Evolutionary conservation across 2,113 vertebrate genomes (phyloP), one percentile per base, ranked within the genome.

Genomic region (Elephantulus edwardii): DNA sequence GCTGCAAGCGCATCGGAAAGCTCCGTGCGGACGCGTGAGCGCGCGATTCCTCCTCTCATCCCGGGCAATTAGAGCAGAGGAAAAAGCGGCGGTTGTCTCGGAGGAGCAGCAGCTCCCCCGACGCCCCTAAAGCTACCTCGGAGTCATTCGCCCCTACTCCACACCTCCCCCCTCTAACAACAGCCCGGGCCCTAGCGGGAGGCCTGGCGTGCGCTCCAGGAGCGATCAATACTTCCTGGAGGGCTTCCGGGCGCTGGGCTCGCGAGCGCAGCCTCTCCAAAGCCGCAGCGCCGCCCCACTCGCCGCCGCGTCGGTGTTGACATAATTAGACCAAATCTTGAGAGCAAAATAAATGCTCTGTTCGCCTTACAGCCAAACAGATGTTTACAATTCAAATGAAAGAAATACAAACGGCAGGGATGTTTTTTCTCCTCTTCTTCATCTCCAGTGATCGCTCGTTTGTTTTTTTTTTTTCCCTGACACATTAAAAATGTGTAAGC

Each of bases 321-420:
- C 95, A 95, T 94, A 96, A 96, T 96, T 95, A 96, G 95, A 95
- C 93, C 79, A 93, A 95, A 94, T 95, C 95, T 94, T 94, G 93
- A 90, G 94, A 96, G 95, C 94, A 95, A 95, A 95, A 95, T 95
- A 92, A 95, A 92, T 96, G 96, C 84, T 96, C 95, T 96, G 96
- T 96, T 94, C 94, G 95, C 96, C 95, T 95, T 94, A 96, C 94
- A 96, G 96, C 96, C 95, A 96, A 96, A 96, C 96, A 95, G 96
- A 95, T 96, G 96, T 96, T 96, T 96, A 96, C 95, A 95, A 96
- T 95, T 96, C 95, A 96, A 96, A 96, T 96, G 95, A 95, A 96
- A 96, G 94, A 96, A 95, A 95, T 94, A 93, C 94, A 95, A 94
- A 96, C 88, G 95, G 94, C 90, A 84, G 95, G 93, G 93, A 93